Evolutionary conservation across 2,113 vertebrate genomes (phyloP), one percentile per base, ranked within the genome.

Genomic region (Colistium nudipinnis): DNA sequence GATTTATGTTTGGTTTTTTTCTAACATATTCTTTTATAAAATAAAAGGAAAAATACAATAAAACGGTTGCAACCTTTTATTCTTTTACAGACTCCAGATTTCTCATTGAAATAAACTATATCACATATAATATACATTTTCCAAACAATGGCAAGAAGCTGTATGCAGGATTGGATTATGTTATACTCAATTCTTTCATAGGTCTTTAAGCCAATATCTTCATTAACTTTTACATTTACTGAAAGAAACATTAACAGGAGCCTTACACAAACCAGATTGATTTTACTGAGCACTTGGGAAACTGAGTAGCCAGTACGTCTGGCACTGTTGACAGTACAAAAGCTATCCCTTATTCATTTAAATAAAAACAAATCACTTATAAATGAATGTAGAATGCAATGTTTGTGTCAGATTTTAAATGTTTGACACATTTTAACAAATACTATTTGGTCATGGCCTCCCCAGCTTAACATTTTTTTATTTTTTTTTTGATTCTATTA

Each of bases 231-330:
- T 6, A 20, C 19, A 45, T 11, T 22, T 19, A 4, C 22, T 35
- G 1, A 45, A 47, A 63, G 10, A 19, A 38, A 38, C 44, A 67
- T 10, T 10, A 3, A 35, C 11, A 19, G 19, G 30, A 45, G 4
- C 38, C 16, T 25, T 36, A 64, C 6, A 14, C 28, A 51, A 67
- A 49, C 44, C 52, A 45, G 11, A 20, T 53, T 53, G 11, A 20
- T 53, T 53, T 69, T 33, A 30, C 28, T 47, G 47, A 80, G 59
- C 62, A 67, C 36, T 25, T 56, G 51, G 56, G 72, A 57, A 62
- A 71, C 57, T 57, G 19, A 33, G 75, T 7, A 64, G 45, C 17
- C 36, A 12, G 31, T 39, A 55, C 49, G 55, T 67, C 27, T 49
- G 30, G 41, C 8, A 13, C 44, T 12, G 17, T 39, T 54, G 44